These are phyloP conservation scores for Perizoma affinitatum DNA, from an alignment of 2,888 invertebrate species.

Conservation along the genomic window DNA sequence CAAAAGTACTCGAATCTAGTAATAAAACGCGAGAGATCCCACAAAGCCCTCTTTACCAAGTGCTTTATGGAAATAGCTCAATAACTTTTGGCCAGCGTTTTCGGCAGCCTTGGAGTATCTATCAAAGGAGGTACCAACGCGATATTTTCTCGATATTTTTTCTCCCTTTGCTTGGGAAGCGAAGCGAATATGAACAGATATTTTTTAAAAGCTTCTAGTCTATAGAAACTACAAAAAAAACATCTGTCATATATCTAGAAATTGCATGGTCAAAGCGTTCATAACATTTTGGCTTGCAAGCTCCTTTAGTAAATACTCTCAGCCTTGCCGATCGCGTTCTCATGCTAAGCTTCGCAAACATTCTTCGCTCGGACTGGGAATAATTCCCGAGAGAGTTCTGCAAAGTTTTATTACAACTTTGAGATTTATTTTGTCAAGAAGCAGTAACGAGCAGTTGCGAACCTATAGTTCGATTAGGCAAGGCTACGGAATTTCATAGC, in stretches of 20 bases:
- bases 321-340: conserved; percentile 21
- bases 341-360: conserved; percentile 29
- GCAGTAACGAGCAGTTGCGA: conserved; percentile 23
- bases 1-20: conserved; percentile 30
- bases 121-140: not conserved
- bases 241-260: too few species aligned
- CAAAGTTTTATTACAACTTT: conserved; percentile 27
- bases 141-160: too few species aligned
- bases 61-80: conserved; percentile 36
- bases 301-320: conserved; percentile 12
- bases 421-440: conserved; percentile 31
- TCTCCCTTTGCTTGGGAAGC: too few species aligned
- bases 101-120: conserved; percentile 20
- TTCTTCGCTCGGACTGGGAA: conserved; percentile 28
- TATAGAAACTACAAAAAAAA: too few species aligned
- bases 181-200: too few species aligned
- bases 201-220: too few species aligned
- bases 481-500: too few species aligned
- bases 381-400: conserved; percentile 25
- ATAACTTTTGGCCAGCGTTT: conserved; percentile 35
- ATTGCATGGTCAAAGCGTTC: too few species aligned
- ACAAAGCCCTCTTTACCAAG: conserved; percentile 28
- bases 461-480: conserved; percentile 2
- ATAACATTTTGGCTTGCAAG: not conserved
- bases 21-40: conserved; percentile 28